Evolutionary conservation across 2,888 invertebrate genomes (phyloP), one percentile per base, ranked within the genome.

Genomic region (Cryptocephalus moraei): DNA sequence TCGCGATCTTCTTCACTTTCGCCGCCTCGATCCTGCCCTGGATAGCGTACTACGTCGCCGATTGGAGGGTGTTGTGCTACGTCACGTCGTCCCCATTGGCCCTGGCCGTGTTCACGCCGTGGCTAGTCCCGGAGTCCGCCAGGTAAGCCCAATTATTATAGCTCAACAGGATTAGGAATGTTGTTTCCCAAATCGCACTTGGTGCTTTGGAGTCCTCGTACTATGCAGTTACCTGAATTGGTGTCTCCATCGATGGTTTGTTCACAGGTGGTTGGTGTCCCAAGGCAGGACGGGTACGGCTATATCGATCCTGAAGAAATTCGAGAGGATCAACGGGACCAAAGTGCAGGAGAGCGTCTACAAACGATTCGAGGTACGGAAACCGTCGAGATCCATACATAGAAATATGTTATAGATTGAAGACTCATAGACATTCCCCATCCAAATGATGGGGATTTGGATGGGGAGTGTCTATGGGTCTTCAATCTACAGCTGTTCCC

Each of bases 221-320:
- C n/a, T n/a, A n/a, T n/a, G n/a, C n/a, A n/a, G n/a, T n/a, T n/a
- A n/a, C n/a, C n/a, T n/a, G n/a, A n/a, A n/a, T n/a, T n/a, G 22
- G 22, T 6, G 2, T 22, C 22, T 4, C 22, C 22, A 4, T 22
- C 22, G 6, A 22, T 22, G 22, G 6, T 22, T 22, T 22, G 22
- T 56, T 71, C 72, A 12, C 68, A 86, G 87, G 58, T 91, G 91
- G 91, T 70, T 92, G 36, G 84, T 90, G 1, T 89, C 91, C 0
- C 89, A 90, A 72, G 91, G 91, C 2, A 79, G 84, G 67, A 76
- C 87, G 3, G 86, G 89, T 58, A 82, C 84, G 62, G 89, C 91
- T 0, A 74, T 90, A 9, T 71, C 67, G 0, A 91, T 91, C 39
- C 75, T 91, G 62, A 82, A 81, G 65, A 86, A 83, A 61, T 85